phyloP scores from a whole-genome alignment of 2,113 vertebrate species.

The Petaurus breviceps region DNA sequence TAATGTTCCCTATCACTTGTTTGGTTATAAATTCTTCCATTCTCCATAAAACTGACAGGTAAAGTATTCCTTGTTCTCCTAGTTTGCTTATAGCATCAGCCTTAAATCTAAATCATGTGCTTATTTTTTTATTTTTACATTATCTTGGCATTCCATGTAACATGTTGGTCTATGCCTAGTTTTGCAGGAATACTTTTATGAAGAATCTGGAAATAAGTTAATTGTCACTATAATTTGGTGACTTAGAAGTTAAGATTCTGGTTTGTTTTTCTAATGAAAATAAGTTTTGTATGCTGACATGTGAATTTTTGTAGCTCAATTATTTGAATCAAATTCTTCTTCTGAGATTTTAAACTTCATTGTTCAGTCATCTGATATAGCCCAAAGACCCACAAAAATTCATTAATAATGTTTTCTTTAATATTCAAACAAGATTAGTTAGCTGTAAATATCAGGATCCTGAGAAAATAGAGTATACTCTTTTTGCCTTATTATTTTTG shows the following conservation, averaged over 20 bases:
- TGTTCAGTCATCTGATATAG: background rate
- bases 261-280: background rate
- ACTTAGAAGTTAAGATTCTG: background rate
- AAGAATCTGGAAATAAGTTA: background rate
- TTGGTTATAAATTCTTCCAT: too few species aligned
- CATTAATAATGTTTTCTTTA: background rate
- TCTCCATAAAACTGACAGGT: too few species aligned
- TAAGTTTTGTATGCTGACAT: background rate
- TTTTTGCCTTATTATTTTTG: conserved; percentile 22
- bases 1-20: too few species aligned
- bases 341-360: background rate
- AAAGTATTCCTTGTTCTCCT: too few species aligned
- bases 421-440: background rate
- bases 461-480: background rate
- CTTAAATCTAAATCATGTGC: too few species aligned
- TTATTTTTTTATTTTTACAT: too few species aligned
- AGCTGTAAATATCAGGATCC: background rate
- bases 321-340: background rate
- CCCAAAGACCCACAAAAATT: background rate
- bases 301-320: background rate
- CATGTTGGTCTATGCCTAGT: too few species aligned
- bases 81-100: too few species aligned
- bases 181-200: background rate
- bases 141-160: too few species aligned
- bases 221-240: background rate